These are phyloP conservation scores for Plagodis pulveraria DNA, from an alignment of 2,888 invertebrate genomes.

Conservation along the genomic window DNA sequence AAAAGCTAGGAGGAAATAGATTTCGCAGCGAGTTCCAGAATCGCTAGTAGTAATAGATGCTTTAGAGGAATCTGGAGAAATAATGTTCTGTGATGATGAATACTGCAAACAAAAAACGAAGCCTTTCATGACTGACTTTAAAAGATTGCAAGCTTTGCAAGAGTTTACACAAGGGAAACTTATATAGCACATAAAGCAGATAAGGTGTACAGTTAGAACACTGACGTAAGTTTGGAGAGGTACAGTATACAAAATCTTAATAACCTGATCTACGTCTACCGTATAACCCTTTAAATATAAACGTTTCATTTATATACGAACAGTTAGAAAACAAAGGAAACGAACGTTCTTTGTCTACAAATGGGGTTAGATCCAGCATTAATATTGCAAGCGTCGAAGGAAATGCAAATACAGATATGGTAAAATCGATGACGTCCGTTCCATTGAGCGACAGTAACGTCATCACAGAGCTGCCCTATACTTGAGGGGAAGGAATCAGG, in stretches of 20 bases:
- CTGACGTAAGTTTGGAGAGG: no score
- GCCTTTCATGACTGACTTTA: no score
- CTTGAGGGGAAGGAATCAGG: conserved; percentile 24
- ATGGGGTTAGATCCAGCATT: conserved; percentile 21
- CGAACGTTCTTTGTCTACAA: conserved; percentile 15
- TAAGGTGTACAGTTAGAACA: no score
- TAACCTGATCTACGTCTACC: no score
- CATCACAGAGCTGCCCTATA: conserved; percentile 33
- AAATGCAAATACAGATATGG: conserved; percentile 47
- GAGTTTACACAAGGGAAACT: no score
- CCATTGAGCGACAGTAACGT: conserved; percentile 48
- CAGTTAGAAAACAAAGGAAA: conserved; percentile 20
- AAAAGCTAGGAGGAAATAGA: conserved; percentile 58
- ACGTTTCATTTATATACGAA: no score
- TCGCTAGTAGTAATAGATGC: conserved; percentile 42
- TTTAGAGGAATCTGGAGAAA: conserved; percentile 11
- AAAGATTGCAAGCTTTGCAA: no score
- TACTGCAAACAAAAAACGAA: no score
- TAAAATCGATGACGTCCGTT: conserved; percentile 48
- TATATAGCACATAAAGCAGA: no score
- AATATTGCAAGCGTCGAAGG: conserved; percentile 38
- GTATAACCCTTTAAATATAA: no score
- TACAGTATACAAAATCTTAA: no score
- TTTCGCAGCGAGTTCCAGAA: conserved; percentile 47
- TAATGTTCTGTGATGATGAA: neutral